Evolutionary conservation across 2,797 vertebrate genomes (phyloP).

Genomic region (Pitangus sulphuratus): DNA sequence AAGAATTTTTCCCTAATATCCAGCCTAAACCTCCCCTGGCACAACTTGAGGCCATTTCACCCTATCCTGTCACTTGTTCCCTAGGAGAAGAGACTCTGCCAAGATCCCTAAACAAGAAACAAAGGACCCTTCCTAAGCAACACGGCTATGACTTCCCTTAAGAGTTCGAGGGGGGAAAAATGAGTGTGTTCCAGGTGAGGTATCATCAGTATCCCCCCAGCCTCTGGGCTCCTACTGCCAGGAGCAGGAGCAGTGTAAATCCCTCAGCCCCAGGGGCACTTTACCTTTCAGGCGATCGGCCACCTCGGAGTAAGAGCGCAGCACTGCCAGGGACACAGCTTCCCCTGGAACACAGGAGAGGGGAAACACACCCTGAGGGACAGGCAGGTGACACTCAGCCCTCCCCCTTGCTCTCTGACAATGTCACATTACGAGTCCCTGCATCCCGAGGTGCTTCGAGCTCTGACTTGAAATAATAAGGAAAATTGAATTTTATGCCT

Average conservation of each 20-base stretch:
- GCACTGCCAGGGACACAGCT: conserved; percentile 85
- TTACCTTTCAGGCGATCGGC: conserved; percentile 85
- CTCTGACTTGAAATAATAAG: background rate
- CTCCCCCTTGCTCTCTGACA: background rate
- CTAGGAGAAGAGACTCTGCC: background rate
- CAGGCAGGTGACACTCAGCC: background rate
- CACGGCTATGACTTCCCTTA: background rate
- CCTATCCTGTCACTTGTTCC: rapidly evolving
- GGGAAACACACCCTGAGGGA: background rate
- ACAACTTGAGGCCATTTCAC: background rate
- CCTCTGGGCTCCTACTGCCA: background rate
- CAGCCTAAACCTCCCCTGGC: background rate
- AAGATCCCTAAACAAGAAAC: background rate
- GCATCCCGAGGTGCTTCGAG: background rate
- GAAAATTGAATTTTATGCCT: background rate
- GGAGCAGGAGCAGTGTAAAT: background rate
- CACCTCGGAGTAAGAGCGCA: conserved; percentile 84
- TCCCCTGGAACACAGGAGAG: conserved; percentile 84
- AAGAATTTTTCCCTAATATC: background rate
- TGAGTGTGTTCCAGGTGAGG: background rate
- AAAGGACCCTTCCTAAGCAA: background rate
- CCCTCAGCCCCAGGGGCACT: background rate
- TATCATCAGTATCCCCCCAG: background rate
- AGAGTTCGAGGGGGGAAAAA: background rate
- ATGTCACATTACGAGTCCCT: rapidly evolving